A percentile compares a stretch with the other conserved stretches of the same genome.
Conservation (phyloP, 2,888 invertebrate genomes). For the Teleiodes luculella region DNA sequence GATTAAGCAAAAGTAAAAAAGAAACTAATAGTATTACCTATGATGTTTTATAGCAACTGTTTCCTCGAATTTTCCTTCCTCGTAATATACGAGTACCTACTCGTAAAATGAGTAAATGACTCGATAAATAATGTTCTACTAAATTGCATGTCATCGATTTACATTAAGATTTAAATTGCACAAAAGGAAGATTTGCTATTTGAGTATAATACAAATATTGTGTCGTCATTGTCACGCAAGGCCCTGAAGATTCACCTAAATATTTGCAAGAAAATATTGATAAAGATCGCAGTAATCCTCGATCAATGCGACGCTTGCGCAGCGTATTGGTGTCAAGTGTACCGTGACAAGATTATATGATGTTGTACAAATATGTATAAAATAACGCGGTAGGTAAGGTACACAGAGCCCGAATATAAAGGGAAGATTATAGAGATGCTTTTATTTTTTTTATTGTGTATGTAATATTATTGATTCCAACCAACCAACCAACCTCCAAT, state of each 20-base stretch:
- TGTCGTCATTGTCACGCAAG: slow-evolving; percentile 57
- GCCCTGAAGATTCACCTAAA: slow-evolving; percentile 43
- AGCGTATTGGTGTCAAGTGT: slow-evolving; percentile 71
- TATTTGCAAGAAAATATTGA: slow-evolving; percentile 66
- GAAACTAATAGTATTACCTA: too few species aligned
- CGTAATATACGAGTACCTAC: too few species aligned
- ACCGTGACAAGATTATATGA: slow-evolving; percentile 71
- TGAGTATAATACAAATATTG: slow-evolving; percentile 62
- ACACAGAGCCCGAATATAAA: slow-evolving; percentile 21
- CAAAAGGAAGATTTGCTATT: slow-evolving; percentile 48
- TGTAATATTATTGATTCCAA: too few species aligned
- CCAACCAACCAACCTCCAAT: too few species aligned
- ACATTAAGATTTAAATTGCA: slow-evolving; percentile 35
- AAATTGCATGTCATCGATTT: slow-evolving; percentile 41
- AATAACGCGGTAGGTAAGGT: slow-evolving; percentile 9
- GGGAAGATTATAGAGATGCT: background rate
- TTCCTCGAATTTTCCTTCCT: too few species aligned
- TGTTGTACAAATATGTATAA: slow-evolving; percentile 58
- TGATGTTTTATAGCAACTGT: too few species aligned
- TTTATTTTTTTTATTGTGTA: slow-evolving; percentile 22
- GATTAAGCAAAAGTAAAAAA: too few species aligned
- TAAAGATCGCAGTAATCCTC: slow-evolving; percentile 68
- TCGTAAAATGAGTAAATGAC: too few species aligned
- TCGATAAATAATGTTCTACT: too few species aligned
- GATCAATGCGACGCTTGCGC: slow-evolving; percentile 39